phyloP scores from a whole-genome alignment of 2,113 vertebrate genomes.

The Nothoprocta perdicaria region DNA sequence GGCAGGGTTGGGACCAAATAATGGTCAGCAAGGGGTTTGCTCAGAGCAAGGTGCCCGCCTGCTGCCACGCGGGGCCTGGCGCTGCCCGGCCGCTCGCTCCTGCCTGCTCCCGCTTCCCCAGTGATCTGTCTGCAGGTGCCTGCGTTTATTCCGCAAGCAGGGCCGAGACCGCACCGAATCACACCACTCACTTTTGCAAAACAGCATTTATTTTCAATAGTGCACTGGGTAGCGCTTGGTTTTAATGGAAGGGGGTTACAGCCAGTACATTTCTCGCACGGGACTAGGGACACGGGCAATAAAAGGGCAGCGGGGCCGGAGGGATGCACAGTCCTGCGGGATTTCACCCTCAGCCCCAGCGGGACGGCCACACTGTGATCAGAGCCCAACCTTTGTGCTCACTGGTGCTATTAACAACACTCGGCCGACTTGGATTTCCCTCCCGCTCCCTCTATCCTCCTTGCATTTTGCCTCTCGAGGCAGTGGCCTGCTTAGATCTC shows the following conservation, averaged over 20 bases:
- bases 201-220: conserved; percentile 62
- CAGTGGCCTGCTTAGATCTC: not conserved
- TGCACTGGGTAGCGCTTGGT: not conserved
- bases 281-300: not conserved
- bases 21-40: conserved; percentile 37
- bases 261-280: conserved; percentile 17
- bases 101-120: not conserved
- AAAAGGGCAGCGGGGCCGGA: not conserved
- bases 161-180: conserved; percentile 7
- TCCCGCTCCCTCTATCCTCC: not conserved
- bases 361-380: not conserved
- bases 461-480: not conserved
- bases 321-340: not conserved
- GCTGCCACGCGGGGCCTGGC: not conserved
- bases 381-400: not conserved
- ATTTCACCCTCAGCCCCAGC: rapidly evolving
- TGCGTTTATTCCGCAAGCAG: not conserved
- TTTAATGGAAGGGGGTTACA: conserved; percentile 36
- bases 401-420: not conserved
- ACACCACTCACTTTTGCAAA: conserved; percentile 41
- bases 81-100: not conserved
- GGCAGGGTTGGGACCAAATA: conserved; percentile 62
- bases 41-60: conserved; percentile 32
- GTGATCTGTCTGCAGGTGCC: not conserved
- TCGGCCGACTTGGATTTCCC: not conserved